Evolutionary conservation across 2,888 invertebrate species (phyloP), one percentile per base, ranked within the genome.

Genomic region (Stomorhina lunata): DNA sequence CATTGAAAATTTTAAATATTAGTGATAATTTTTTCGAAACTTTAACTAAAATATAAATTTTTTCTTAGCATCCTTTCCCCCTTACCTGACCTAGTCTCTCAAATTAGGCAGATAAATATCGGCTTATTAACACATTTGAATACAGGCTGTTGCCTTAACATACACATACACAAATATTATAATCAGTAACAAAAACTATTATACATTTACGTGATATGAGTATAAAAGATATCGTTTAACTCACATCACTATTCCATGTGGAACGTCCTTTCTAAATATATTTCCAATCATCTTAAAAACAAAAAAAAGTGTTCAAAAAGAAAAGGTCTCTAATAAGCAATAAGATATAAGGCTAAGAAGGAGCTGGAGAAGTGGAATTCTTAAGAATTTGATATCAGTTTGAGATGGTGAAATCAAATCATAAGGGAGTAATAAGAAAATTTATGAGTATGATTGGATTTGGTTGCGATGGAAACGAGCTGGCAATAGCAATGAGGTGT

Each of bases 371-470:
- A 37, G 15, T 53, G 7, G 25, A 25, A 65, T 65, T 50, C 5
- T 43, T 32, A 32, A 27, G 4, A 59, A n/a, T 61, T 15, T 63
- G 20, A 12, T 12, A 10, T 20, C 12, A 10, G 32, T 59, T 3
- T 55, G 32, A 9, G 10, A 43, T 32, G 40, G n/a, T 57, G 27
- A 17, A 25, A 45, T 63, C 15, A 71, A 78, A 57, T 57, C 71
- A 78, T 65, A 71, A 65, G 71, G 78, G 78, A 71, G 55, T 57
- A 45, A 72, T 78, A 71, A 78, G 25, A 57, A 27, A 78, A 71
- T 65, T 78, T 72, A 72, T 71, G 78, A 65, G 15, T 71, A 65
- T 65, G 71, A 78, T 78, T 72, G 65, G 65, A 78, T 65, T 78
- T 53, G 68, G 50, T 50, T 76, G 20, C 76, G 34, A 71, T 71